A percentile compares a stretch with the other conserved stretches of the same genome.
phyloP scores from a whole-genome alignment of 2,888 invertebrate species.

The Meteorus cinctellus region DNA sequence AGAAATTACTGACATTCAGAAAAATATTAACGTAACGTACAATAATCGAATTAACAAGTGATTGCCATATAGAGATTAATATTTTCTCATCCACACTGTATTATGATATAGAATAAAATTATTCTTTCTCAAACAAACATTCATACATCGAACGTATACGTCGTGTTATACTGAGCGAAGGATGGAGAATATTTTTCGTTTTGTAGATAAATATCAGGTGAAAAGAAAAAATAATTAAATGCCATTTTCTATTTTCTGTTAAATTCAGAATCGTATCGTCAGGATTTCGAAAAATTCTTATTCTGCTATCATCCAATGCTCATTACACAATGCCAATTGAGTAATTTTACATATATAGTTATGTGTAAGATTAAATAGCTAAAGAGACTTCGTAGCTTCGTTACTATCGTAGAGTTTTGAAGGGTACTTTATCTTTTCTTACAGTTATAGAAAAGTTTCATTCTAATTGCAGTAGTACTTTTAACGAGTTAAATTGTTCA shows the following conservation, averaged over 20 bases:
- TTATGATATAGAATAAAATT: constrained; percentile 17
- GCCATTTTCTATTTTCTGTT: not conserved
- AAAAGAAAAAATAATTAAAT: not conserved
- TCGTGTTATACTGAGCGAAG: not conserved
- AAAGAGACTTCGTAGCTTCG: constrained; percentile 56
- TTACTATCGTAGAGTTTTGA: constrained; percentile 55
- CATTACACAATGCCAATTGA: constrained; percentile 28
- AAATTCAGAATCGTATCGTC: constrained; percentile 23
- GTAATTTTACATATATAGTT: constrained; percentile 20
- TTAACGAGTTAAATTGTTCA: constrained; percentile 9
- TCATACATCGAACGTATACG: constrained; percentile 21
- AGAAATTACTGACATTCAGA: too few relatives aligned
- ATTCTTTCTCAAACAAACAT: constrained; percentile 45
- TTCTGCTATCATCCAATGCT: constrained; percentile 20
- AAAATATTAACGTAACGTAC: too few relatives aligned
- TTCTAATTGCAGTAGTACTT: constrained; percentile 29
- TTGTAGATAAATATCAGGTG: not conserved
- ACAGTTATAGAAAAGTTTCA: constrained; percentile 10
- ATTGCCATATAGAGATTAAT: not conserved
- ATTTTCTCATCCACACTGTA: not conserved
- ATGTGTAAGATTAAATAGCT: constrained; percentile 46
- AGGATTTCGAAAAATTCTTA: constrained; percentile 5
- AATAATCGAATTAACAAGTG: not conserved
- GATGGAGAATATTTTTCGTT: not conserved
- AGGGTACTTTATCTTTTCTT: constrained; percentile 42